Evolutionary conservation across 2,797 vertebrate species (phyloP).

Genomic region (Pterois miles): DNA sequence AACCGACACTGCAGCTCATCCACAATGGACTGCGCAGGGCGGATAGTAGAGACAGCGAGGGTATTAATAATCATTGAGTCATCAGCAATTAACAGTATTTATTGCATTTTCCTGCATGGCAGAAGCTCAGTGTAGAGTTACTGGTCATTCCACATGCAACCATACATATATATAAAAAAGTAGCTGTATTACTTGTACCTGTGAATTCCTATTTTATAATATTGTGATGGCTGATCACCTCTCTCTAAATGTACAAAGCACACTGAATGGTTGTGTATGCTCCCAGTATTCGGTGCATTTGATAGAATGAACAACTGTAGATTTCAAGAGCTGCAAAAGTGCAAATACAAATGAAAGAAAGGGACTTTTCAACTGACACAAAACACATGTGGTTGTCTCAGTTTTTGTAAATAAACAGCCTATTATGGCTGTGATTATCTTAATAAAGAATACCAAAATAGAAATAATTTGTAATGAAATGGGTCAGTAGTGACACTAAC

Average conservation of each 20-base stretch:
- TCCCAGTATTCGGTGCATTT: neutral
- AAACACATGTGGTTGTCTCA: neutral
- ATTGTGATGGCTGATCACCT: neutral
- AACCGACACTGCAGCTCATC: constrained; percentile 80
- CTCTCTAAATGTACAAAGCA: neutral
- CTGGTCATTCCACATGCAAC: too few relatives aligned
- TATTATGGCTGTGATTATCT: neutral
- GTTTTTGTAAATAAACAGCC: neutral
- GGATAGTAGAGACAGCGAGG: neutral
- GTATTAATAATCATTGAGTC: neutral
- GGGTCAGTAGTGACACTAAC: neutral
- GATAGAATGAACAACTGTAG: too few relatives aligned
- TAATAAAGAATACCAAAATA: neutral
- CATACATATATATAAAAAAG: too few relatives aligned
- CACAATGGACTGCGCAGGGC: constrained; percentile 43
- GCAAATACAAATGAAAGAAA: neutral
- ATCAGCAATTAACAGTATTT: neutral
- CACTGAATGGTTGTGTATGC: neutral
- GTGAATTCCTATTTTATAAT: neutral
- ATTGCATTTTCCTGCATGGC: neutral
- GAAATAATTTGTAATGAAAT: neutral
- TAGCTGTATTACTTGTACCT: too few relatives aligned
- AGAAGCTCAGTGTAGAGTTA: too few relatives aligned
- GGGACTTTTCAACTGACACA: neutral
- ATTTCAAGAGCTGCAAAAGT: neutral